Evolutionary conservation across 2,888 invertebrate genomes (phyloP).

Genomic region (Melieria crassipennis): DNA sequence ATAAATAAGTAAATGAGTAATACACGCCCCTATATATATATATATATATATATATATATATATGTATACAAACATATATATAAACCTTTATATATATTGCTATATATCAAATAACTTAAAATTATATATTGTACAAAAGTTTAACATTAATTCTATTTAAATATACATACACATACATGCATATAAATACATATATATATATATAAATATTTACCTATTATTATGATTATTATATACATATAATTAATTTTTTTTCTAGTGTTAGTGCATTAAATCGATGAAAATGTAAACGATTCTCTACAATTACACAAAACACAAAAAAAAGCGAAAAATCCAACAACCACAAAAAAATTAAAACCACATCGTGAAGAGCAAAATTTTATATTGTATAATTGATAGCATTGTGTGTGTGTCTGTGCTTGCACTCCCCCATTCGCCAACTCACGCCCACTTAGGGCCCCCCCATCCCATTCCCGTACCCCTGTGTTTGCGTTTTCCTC

Average conservation of each 20-base stretch:
- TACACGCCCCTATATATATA: no score
- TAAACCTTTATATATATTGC: conserved; percentile 29
- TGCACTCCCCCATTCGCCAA: no score
- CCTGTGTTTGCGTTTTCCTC: not conserved
- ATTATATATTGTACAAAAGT: conserved; percentile 59
- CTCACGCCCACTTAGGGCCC: no score
- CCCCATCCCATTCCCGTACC: no score
- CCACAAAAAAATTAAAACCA: conserved; percentile 9
- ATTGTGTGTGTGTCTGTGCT: conserved; percentile 4
- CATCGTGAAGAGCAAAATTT: conserved; percentile 9
- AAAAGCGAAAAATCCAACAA: conserved; percentile 30
- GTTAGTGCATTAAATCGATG: conserved; percentile 19
- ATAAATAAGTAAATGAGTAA: no score
- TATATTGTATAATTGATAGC: not conserved
- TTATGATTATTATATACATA: conserved; percentile 4
- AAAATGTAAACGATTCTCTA: conserved; percentile 15
- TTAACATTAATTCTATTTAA: conserved; percentile 48
- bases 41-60: conserved; percentile 24
- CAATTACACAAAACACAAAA: conserved; percentile 48
- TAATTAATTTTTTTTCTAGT: conserved; percentile 18
- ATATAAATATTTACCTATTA: conserved; percentile 28
- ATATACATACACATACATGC: conserved; percentile 41
- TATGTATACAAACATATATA: conserved; percentile 37
- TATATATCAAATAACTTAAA: conserved; percentile 32
- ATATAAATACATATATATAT: conserved; percentile 41